phyloP scores from a whole-genome alignment of 2,888 invertebrate genomes.

The Nasonovia ribisnigri region DNA sequence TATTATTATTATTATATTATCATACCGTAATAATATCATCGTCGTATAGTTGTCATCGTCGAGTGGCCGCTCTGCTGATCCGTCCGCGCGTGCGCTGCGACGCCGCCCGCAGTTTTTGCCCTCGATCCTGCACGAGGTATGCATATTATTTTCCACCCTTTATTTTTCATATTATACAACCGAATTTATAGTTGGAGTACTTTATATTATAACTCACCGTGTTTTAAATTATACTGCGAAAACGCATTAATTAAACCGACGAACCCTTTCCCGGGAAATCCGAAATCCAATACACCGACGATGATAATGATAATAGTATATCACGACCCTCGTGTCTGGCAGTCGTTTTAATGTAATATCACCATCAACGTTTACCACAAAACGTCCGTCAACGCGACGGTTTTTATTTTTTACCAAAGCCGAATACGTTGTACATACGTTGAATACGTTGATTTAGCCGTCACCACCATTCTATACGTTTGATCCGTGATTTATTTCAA shows the following conservation, averaged over 20 bases:
- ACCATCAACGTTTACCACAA: slow-evolving; percentile 2
- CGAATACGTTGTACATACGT: no score
- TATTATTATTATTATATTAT: no score
- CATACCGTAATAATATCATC: not conserved
- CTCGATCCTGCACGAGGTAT: slow-evolving; percentile 4
- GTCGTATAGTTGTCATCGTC: not conserved
- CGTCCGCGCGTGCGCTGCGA: not conserved
- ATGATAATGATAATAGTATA: slow-evolving; percentile 7
- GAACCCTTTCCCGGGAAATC: slow-evolving; percentile 19
- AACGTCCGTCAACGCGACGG: not conserved
- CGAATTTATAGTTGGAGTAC: not conserved
- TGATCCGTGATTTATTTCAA: not conserved
- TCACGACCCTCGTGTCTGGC: slow-evolving; percentile 36
- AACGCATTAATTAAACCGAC: slow-evolving; percentile 2
- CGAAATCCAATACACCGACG: not conserved
- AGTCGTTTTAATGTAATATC: slow-evolving; percentile 13
- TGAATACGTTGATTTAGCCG: not conserved
- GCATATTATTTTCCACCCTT: slow-evolving; percentile 2
- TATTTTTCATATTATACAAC: not conserved
- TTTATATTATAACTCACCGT: not conserved
- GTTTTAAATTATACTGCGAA: not conserved
- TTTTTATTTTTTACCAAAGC: not conserved
- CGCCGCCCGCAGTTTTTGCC: not conserved
- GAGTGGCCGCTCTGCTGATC: not conserved
- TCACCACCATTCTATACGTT: not conserved